These are phyloP conservation scores for Psephotus haematonotus DNA, from an alignment of 2,113 vertebrate species.

Conservation along the genomic window DNA sequence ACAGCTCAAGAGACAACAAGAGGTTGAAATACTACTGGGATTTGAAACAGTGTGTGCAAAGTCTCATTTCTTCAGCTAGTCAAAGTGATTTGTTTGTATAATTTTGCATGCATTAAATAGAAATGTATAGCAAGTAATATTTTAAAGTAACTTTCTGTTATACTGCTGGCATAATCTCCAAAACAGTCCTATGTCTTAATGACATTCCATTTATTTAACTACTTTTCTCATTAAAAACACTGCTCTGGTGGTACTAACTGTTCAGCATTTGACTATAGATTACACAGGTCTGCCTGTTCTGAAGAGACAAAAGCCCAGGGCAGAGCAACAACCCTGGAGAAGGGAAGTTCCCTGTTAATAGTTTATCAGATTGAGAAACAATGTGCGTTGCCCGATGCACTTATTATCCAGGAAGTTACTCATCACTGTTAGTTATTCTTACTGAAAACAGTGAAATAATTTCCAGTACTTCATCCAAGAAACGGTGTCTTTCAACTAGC, in stretches of 20 bases:
- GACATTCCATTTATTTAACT: conserved; percentile 61
- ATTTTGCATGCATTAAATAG: conserved; percentile 19
- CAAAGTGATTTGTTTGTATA: conserved; percentile 39
- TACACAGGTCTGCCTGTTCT: not conserved
- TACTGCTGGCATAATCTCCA: conserved; percentile 3
- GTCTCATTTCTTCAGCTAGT: conserved; percentile 1
- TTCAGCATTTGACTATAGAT: not conserved
- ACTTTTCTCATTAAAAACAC: conserved; percentile 37
- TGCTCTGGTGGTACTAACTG: conserved; percentile 31
- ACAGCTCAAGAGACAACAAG: conserved; percentile 2
- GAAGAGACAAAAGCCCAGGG: not conserved
- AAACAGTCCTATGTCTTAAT: conserved; percentile 30
- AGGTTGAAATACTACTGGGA: conserved; percentile 15
- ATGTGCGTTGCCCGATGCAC: not conserved
- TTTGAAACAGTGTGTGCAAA: not conserved
- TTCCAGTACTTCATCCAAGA: not conserved
- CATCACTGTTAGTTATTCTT: not conserved
- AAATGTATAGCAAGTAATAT: conserved; percentile 30
- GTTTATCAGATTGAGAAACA: not conserved
- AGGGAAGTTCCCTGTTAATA: not conserved
- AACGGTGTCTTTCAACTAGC: not conserved
- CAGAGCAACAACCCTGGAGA: not conserved
- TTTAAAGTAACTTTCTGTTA: conserved; percentile 33
- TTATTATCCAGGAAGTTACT: conserved; percentile 27
- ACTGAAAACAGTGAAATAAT: conserved; percentile 25